Base-by-base conservation (phyloP, 2,113 vertebrate genomes). In the Trematocara stigmaticum region DNA sequence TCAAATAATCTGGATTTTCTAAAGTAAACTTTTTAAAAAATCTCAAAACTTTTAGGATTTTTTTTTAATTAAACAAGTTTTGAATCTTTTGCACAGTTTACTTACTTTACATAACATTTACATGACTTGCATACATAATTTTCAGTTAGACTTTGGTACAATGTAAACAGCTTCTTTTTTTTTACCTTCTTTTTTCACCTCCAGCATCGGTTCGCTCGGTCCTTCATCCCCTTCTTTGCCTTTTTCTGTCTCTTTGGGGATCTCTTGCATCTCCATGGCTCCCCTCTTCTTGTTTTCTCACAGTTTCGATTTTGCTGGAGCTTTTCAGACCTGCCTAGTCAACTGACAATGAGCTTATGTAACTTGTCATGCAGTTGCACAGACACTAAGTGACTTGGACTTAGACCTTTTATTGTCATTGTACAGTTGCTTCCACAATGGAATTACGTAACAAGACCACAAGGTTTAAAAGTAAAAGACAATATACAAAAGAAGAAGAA, bases 181-280 rank as follows among this genome's bases (percentile, higher is more conserved):
- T 89, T 84, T 79, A 92, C 88, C 88, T 92, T 92, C 40, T 89
- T 59, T 55, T 88, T 88, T 76, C n/a, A 7, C 53, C 29, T 89
- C 45, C 26, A n/a, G 3, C n/a, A 12, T 47, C 0, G 38, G 6
- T 29, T 56, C 9, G 34, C 38, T 74, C 53, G 81, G 12, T 34
- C 69, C 69, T 18, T 2, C 57, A 59, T 57, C 79, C 35, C 40
- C 64, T 18, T 84, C 81, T 13, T 34, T 3, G 0, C 10, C 5
- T 42, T 3, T 49, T 10, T 88, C 51, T 6, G 26, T 76, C 55
- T 88, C 76, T 3, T 1, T 4, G 2, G 10, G 5, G 10, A 92
- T 26, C 2, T 92, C 76, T 2, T 93, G 6, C 91, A 96, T 61
- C 82, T 96, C 95, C 81, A 93, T 95, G 42, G 26, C 76, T 81